phyloP scores from a whole-genome alignment of 2,888 invertebrate genomes.

The Ochropacha duplaris region DNA sequence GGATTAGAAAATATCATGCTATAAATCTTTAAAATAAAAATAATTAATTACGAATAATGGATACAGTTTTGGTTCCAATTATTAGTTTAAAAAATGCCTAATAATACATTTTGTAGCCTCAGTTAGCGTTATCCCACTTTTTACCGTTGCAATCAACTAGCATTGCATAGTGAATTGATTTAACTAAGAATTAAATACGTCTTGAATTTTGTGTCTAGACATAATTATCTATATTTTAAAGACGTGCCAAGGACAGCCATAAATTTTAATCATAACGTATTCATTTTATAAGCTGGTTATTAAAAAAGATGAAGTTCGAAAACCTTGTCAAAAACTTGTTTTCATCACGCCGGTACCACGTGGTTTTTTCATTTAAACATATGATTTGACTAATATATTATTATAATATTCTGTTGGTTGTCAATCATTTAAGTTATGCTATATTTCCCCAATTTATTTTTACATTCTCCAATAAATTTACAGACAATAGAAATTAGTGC shows the following conservation, averaged over 20 bases:
- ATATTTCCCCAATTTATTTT: not conserved
- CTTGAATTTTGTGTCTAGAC: not conserved
- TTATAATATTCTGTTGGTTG: too few species aligned
- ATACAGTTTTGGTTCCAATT: not conserved
- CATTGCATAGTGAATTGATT: not conserved
- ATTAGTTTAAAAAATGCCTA: not conserved
- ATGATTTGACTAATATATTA: not conserved
- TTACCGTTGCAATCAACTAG: too few species aligned
- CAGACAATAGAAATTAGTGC: too few species aligned
- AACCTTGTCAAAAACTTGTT: constrained; percentile 25
- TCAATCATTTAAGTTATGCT: constrained; percentile 8
- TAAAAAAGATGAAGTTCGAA: not conserved
- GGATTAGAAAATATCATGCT: too few species aligned
- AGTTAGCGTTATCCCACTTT: too few species aligned
- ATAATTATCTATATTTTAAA: not conserved
- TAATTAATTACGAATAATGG: too few species aligned
- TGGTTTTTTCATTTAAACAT: constrained; percentile 9
- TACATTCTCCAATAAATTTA: too few species aligned
- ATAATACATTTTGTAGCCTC: not conserved
- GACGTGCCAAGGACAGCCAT: not conserved
- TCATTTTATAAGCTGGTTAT: not conserved
- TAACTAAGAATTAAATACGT: not conserved
- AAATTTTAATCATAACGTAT: not conserved
- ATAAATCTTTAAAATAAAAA: too few species aligned
- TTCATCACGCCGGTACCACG: constrained; percentile 17